Evolutionary conservation across 1,140 invertebrate species (phyloP), one percentile per base, ranked within the genome.

Genomic region (Drosophila pachea): DNA sequence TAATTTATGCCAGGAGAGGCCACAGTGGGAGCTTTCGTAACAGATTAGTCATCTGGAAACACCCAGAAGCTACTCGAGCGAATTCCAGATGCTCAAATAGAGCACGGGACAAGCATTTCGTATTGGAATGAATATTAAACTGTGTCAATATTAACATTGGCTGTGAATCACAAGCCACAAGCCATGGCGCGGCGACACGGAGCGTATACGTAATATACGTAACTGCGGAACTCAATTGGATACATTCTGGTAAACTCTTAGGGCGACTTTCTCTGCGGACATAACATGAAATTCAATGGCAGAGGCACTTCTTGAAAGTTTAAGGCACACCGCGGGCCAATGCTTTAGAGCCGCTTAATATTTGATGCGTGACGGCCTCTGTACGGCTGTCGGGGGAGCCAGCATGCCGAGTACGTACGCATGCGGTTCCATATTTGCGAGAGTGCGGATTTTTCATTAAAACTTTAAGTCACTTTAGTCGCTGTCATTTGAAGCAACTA

Each of bases 391-490:
- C 69, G 8, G 16, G 38, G 53, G 40, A 42, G 12, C 5, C 22
- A 14, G 14, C 38, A 32, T 53, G 38, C 60, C 48, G 58, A 3
- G 40, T 42, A 14, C 6, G 38, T 40, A 4, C 7, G 35, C 43
- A 9, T 66, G 12, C 29, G 63, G 45, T 38, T 75, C 16, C 35
- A 42, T 78, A 42, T 68, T 63, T 65, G 79, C 54, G 35, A 29
- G 55, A 58, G 55, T 54, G 43, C 53, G 66, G 76, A 66, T 78
- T 74, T 86, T 86, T 84, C 81, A 86, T 84, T 84, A 84, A 86
- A 84, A 79, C 81, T 86, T 84, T 76, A 84, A 84, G 79, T 84
- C 79, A 84, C 81, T 75, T 83, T 78, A 61, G 81, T 64, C 71
- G 76, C 76, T 66, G 79, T 70, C 72, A 76, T 84, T 84, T 75